Conservation (phyloP, 2,888 invertebrate species). For the Limenitis arthemis region DNA sequence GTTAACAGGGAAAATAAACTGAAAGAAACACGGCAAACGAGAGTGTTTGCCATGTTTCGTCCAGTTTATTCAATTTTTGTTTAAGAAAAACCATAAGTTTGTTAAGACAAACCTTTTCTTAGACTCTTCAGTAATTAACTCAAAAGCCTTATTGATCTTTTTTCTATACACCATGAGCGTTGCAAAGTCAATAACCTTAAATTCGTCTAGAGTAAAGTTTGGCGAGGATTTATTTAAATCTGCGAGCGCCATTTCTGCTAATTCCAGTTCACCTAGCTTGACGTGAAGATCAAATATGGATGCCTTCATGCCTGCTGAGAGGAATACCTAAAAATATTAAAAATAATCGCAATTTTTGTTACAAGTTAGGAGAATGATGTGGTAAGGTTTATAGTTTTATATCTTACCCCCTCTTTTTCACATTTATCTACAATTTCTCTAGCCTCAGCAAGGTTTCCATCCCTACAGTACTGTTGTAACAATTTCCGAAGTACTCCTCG, state of each 20-base stretch:
- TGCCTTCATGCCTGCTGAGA: conserved; percentile 78
- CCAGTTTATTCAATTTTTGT: too few species aligned
- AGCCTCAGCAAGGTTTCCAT: conserved; percentile 69
- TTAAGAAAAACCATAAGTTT: too few species aligned
- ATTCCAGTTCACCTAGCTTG: conserved; percentile 65
- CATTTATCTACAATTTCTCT: conserved; percentile 69
- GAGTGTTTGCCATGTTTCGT: too few species aligned
- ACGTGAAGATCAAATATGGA: conserved; percentile 74
- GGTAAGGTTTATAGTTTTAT: not conserved
- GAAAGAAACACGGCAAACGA: too few species aligned
- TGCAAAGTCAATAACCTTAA: conserved; percentile 76
- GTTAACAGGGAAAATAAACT: too few species aligned
- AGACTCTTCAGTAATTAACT: conserved; percentile 65
- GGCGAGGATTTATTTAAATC: conserved; percentile 67
- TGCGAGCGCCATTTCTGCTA: conserved; percentile 64
- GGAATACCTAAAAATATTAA: conserved; percentile 50
- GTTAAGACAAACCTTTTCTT: conserved; percentile 42
- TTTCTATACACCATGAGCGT: conserved; percentile 68
- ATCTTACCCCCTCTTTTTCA: conserved; percentile 55
- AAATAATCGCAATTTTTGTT: too few species aligned
- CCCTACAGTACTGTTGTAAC: conserved; percentile 70
- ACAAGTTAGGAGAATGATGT: too few species aligned
- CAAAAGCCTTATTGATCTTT: conserved; percentile 52
- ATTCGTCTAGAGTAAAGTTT: conserved; percentile 74
- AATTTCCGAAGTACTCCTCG: conserved; percentile 76